phyloP scores from a whole-genome alignment of 2,888 invertebrate genomes.

The Lithophane ornitopus region DNA sequence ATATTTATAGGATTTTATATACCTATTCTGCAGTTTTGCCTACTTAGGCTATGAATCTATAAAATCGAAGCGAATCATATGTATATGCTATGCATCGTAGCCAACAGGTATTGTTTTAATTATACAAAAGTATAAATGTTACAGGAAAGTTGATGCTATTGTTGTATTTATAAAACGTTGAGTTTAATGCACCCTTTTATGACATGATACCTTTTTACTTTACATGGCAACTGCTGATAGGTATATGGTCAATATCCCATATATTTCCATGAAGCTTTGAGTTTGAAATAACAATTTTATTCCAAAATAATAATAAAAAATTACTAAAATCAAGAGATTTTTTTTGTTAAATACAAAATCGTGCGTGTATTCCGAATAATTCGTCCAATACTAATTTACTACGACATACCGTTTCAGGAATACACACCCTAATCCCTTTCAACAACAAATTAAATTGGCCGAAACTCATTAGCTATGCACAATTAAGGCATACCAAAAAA shows the following conservation, averaged over 20 bases:
- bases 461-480: constrained; percentile 46
- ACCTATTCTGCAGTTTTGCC: constrained; percentile 3
- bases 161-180: constrained; percentile 35
- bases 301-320: neutral
- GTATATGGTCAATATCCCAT: constrained; percentile 7
- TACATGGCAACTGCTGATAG: constrained; percentile 3
- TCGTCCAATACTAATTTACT: neutral
- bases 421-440: constrained; percentile 28
- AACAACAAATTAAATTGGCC: constrained; percentile 35
- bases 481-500: constrained; percentile 53
- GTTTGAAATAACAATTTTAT: neutral
- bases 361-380: neutral
- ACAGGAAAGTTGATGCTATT: constrained; percentile 48
- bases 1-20: constrained; percentile 43
- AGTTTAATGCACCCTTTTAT: constrained; percentile 25
- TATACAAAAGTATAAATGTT: constrained; percentile 26
- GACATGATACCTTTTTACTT: neutral
- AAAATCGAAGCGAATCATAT: constrained; percentile 23
- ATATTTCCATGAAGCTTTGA: neutral
- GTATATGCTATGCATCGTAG: constrained; percentile 1
- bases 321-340: neutral
- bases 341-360: neutral
- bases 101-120: constrained; percentile 27
- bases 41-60: constrained; percentile 11
- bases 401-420: neutral